A percentile compares a stretch with the other conserved stretches of the same genome.
phyloP scores from a whole-genome alignment of 1,140 invertebrate species.

The Carposina sasakii region DNA sequence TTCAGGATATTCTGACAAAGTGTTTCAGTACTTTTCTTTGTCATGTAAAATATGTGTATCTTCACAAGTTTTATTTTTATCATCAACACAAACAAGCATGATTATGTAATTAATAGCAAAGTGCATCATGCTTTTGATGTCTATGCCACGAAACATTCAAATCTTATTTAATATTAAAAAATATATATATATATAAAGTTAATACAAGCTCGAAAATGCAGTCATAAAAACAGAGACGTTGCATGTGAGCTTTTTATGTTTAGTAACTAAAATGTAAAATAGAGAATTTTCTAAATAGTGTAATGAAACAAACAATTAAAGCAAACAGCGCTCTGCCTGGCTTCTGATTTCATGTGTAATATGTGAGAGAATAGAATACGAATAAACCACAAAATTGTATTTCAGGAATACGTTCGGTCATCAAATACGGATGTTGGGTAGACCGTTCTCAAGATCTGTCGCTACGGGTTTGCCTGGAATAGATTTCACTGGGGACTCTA shows the following conservation, averaged over 20 bases:
- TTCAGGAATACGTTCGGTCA: slow-evolving; percentile 68
- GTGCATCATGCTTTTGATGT: slow-evolving; percentile 72
- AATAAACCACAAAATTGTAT: slow-evolving; percentile 22
- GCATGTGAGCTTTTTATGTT: slow-evolving; percentile 68
- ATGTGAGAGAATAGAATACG: no score
- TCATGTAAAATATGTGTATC: slow-evolving; percentile 25
- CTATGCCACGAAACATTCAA: slow-evolving; percentile 53
- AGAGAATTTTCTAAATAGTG: slow-evolving; percentile 27
- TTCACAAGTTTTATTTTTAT: slow-evolving; percentile 43
- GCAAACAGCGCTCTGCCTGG: slow-evolving; percentile 52
- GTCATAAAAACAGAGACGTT: slow-evolving; percentile 31
- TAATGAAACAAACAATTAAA: slow-evolving; percentile 14
- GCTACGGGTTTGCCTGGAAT: slow-evolving; percentile 64
- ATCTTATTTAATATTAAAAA: slow-evolving; percentile 20
- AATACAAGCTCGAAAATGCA: slow-evolving; percentile 25
- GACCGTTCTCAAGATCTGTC: slow-evolving; percentile 64
- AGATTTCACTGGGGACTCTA: slow-evolving; percentile 58
- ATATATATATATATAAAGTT: not conserved
- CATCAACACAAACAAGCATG: slow-evolving; percentile 60
- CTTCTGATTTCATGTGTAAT: slow-evolving; percentile 34
- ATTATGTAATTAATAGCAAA: slow-evolving; percentile 55
- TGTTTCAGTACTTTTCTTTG: slow-evolving; percentile 51
- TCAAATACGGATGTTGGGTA: slow-evolving; percentile 66
- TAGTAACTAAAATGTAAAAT: slow-evolving; percentile 47
- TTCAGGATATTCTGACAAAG: not conserved